These are phyloP conservation scores for Drosophila ustulata DNA, from an alignment of 2,888 invertebrate genomes.

Conservation along the genomic window DNA sequence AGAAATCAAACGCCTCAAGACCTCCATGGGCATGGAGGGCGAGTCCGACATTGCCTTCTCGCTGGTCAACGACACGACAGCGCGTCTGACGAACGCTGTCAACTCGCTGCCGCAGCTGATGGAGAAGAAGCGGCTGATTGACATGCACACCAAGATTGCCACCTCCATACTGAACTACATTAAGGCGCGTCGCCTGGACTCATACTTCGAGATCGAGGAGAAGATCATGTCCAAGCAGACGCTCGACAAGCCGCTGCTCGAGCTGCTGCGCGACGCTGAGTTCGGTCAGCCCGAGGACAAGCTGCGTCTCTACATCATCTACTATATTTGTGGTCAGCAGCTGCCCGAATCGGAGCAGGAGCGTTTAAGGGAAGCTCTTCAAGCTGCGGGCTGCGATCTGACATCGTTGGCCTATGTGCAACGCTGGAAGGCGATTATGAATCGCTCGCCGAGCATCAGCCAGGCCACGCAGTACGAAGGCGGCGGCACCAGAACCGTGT, in stretches of 20 bases:
- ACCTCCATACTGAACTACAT: constrained; percentile 95
- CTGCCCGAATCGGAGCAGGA: constrained; percentile 93
- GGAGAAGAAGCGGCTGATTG: constrained; percentile 98
- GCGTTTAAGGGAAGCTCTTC: constrained; percentile 92
- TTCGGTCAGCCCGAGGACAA: constrained; percentile 96
- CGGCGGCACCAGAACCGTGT: constrained; percentile 97
- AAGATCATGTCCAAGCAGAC: constrained; percentile 96
- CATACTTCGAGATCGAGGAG: constrained; percentile 98
- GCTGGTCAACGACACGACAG: constrained; percentile 96
- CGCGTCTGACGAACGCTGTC: constrained; percentile 96
- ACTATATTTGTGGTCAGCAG: constrained; percentile 93
- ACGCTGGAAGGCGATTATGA: constrained; percentile 90
- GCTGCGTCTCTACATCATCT: constrained; percentile 96
- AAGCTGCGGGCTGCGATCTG: constrained; percentile 93
- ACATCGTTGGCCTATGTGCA: constrained; percentile 95
- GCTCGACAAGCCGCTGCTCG: constrained; percentile 93
- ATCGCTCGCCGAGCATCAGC: constrained; percentile 83
- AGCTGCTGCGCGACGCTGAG: constrained; percentile 93
- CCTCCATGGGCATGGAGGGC: constrained; percentile 96
- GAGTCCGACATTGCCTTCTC: constrained; percentile 94
- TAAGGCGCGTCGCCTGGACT: constrained; percentile 95
- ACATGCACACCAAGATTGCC: constrained; percentile 99
- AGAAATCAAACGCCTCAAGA: constrained; percentile 97
- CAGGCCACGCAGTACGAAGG: constrained; percentile 94
- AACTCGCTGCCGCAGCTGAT: constrained; percentile 98